A percentile compares a stretch with the other conserved stretches of the same genome.
phyloP scores from a whole-genome alignment of 1,140 invertebrate genomes.

The Drosophila jambulina region DNA sequence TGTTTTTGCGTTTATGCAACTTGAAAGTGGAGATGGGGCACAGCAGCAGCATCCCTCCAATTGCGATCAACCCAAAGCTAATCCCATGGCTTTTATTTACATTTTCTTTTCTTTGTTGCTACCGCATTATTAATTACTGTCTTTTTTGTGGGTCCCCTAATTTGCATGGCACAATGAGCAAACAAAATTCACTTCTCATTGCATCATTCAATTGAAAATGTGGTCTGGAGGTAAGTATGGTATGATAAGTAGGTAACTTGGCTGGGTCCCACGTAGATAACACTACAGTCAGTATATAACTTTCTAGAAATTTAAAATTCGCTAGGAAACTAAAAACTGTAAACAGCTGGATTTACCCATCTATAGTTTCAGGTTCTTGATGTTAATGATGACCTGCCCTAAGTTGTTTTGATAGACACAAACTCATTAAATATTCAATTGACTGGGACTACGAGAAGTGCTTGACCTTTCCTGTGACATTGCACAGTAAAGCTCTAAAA shows the following conservation, averaged over 20 bases:
- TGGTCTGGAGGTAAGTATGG: constrained; percentile 4
- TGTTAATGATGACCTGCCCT: constrained; percentile 31
- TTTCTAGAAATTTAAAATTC: neutral
- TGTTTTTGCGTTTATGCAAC: constrained; percentile 40
- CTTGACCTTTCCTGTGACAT: neutral
- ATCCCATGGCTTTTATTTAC: constrained; percentile 27
- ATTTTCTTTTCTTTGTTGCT: constrained; percentile 26
- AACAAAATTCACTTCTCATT: constrained; percentile 41
- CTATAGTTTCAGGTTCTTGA: constrained; percentile 2
- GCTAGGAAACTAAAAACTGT: neutral
- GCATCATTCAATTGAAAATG: constrained; percentile 39
- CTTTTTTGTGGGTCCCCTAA: constrained; percentile 24
- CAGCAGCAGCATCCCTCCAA: constrained; percentile 31
- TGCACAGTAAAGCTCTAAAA: neutral
- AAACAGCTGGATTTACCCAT: constrained; percentile 15
- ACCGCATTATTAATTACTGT: constrained; percentile 36
- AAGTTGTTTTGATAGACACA: constrained; percentile 2
- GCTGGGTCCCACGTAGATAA: neutral
- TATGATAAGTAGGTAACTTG: neutral
- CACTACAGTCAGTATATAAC: neutral
- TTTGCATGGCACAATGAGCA: constrained; percentile 41
- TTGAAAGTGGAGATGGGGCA: constrained; percentile 19
- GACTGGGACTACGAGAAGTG: neutral
- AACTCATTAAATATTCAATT: constrained; percentile 7
- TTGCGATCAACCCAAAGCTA: constrained; percentile 43